These are phyloP conservation scores for Podarcis cretensis DNA, from an alignment of 2,113 vertebrate species.

Conservation along the genomic window DNA sequence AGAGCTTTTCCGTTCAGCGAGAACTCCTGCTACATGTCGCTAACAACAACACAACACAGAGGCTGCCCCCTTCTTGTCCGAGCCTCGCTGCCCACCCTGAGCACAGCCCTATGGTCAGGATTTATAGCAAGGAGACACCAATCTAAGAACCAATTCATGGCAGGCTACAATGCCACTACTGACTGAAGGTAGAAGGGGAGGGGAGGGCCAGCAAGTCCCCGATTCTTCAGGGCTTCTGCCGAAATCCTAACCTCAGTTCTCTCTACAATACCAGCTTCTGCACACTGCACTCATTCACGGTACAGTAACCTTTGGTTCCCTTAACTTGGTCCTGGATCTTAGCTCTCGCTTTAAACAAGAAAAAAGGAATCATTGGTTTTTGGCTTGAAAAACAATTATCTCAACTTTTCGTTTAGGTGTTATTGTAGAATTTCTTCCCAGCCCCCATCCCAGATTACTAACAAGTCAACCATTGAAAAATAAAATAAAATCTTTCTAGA, in stretches of 20 bases:
- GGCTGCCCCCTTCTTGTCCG: slow-evolving; percentile 58
- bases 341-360: slow-evolving; percentile 20
- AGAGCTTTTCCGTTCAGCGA: slow-evolving; percentile 67
- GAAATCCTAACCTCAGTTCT: slow-evolving; percentile 17
- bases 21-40: slow-evolving; percentile 64
- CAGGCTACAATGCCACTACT: slow-evolving; percentile 69
- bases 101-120: slow-evolving; percentile 58
- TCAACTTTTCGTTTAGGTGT: slow-evolving; percentile 18
- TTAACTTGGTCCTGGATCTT: slow-evolving; percentile 56
- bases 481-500: neutral
- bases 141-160: slow-evolving; percentile 69
- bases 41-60: slow-evolving; percentile 72
- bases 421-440: neutral
- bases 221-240: slow-evolving; percentile 38
- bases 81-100: slow-evolving; percentile 60
- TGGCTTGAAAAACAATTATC: neutral
- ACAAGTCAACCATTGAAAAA: slow-evolving; percentile 30
- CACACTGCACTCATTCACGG: slow-evolving; percentile 28
- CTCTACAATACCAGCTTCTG: neutral
- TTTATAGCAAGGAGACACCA: slow-evolving; percentile 63
- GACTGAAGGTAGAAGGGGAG: slow-evolving; percentile 48
- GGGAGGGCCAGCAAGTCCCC: slow-evolving; percentile 13
- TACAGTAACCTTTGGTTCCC: slow-evolving; percentile 27
- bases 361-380: slow-evolving; percentile 43
- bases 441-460: neutral